Evolutionary conservation across 2,113 vertebrate species (phyloP), one percentile per base, ranked within the genome.

Genomic region (Myotis lucifugus): DNA sequence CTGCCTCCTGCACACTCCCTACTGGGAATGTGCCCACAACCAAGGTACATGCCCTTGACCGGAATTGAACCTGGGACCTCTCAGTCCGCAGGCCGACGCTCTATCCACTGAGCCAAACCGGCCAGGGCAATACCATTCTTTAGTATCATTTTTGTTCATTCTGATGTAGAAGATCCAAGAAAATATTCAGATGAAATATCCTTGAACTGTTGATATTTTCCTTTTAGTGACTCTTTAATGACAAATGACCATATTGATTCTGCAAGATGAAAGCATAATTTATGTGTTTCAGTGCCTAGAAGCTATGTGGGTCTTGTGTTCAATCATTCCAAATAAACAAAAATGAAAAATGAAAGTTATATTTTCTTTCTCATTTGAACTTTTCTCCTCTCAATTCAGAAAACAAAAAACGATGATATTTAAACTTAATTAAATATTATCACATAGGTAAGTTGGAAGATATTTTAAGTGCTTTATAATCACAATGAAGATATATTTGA

Each of bases 171-270:
- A 56, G 40, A 18, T 37, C 17, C 19, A 94, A 91, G 54, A 82
- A 74, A 93, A 91, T 72, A 77, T 90, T 73, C 37, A 67, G 8
- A 81, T 84, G 72, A 73, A 40, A 70, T 78, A 11, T 37, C 23
- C 25, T 93, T 29, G 34, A 70, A 2, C 3, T 92, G 19, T 70
- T 76, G 9, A 0, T 4, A 59, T 27, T 54, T 94, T 95, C 76
- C 27, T 81, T 76, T 27, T 50, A 85, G 13, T 88, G 34, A 70
- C 32, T 86, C 6, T 85, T 90, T 95, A 8, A 85, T 94, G 86
- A 93, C 54, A 96, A 97, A 94, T n/a, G 85, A n/a, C n/a, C 48
- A 37, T 48, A 78, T 9, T 50, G 56, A 79, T 90, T 86, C 25
- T 67, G 19, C 10, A 73, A 29, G 37, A 72, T 48, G 66, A 92